phyloP scores from a whole-genome alignment of 2,113 vertebrate genomes.

The Ctenodactylus gundi region DNA sequence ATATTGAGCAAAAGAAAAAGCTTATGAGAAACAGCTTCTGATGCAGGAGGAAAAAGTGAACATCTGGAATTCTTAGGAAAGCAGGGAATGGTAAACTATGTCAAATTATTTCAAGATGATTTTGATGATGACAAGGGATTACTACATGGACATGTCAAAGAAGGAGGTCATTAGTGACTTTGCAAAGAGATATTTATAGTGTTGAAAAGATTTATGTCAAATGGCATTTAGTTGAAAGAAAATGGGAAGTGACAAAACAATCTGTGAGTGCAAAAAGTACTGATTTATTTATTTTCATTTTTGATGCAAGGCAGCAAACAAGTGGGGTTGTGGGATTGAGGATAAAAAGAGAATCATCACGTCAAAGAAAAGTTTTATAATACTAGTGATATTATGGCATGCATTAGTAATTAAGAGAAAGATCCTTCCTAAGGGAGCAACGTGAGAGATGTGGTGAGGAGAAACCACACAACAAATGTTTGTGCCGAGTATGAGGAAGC shows the following conservation, averaged over 20 bases:
- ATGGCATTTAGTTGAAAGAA: background rate
- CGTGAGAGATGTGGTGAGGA: background rate
- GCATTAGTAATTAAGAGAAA: background rate
- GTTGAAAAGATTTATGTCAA: background rate
- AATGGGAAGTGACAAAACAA: background rate
- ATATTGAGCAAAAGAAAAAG: background rate
- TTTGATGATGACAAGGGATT: background rate
- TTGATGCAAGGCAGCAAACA: background rate
- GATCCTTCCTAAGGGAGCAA: background rate
- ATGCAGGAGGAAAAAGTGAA: background rate
- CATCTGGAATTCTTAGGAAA: too few relatives aligned
- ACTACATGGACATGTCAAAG: background rate
- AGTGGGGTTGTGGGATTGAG: too few relatives aligned
- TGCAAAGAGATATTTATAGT: background rate
- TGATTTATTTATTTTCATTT: background rate
- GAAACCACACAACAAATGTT: background rate
- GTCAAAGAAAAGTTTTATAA: background rate
- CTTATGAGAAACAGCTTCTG: background rate
- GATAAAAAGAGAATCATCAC: background rate
- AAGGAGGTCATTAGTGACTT: background rate
- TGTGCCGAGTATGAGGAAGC: background rate
- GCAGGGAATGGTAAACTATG: background rate
- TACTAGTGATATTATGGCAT: background rate
- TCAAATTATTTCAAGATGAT: background rate
- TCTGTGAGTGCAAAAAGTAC: background rate